phyloP scores from a whole-genome alignment of 2,797 vertebrate genomes.

The Poecilia picta region DNA sequence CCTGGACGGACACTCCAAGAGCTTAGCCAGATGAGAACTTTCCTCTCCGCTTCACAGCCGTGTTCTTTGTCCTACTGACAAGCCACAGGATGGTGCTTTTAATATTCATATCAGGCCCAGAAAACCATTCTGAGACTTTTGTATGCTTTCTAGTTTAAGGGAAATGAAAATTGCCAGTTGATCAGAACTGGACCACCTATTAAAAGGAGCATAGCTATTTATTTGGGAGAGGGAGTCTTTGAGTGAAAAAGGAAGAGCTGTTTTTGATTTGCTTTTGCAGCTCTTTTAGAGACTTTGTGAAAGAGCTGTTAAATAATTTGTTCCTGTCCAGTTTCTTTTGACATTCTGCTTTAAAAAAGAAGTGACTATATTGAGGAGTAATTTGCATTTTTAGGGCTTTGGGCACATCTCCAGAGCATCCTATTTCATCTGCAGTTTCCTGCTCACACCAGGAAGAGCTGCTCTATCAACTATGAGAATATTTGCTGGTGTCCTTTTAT shows the following conservation, averaged over 20 bases:
- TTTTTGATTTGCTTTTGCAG: not conserved
- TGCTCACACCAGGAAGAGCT: conserved; percentile 34
- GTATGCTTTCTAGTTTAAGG: conserved; percentile 30
- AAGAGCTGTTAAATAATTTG: conserved; percentile 18
- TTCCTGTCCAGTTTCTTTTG: conserved; percentile 6
- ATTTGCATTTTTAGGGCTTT: conserved; percentile 57
- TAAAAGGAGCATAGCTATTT: conserved; percentile 19
- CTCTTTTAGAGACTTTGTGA: conserved; percentile 1
- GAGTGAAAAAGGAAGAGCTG: not conserved
- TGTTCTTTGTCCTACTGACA: conserved; percentile 69
- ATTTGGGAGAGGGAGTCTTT: conserved; percentile 6
- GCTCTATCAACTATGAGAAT: conserved; percentile 43
- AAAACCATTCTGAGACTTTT: conserved; percentile 41
- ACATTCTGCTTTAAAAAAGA: conserved; percentile 5
- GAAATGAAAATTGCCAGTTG: conserved; percentile 54
- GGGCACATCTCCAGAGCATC: conserved; percentile 56
- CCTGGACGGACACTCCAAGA: conserved; percentile 65
- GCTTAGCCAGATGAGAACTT: conserved; percentile 72
- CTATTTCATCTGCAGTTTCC: conserved; percentile 49
- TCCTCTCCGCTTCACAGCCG: conserved; percentile 61
- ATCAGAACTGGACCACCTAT: conserved; percentile 60
- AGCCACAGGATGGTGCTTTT: conserved; percentile 63
- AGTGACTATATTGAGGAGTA: conserved; percentile 6
- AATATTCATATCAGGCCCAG: conserved; percentile 62
- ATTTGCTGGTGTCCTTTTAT: conserved; percentile 30